Evolutionary conservation across 2,113 vertebrate species (phyloP).

Genomic region (Pelodiscus sinensis): DNA sequence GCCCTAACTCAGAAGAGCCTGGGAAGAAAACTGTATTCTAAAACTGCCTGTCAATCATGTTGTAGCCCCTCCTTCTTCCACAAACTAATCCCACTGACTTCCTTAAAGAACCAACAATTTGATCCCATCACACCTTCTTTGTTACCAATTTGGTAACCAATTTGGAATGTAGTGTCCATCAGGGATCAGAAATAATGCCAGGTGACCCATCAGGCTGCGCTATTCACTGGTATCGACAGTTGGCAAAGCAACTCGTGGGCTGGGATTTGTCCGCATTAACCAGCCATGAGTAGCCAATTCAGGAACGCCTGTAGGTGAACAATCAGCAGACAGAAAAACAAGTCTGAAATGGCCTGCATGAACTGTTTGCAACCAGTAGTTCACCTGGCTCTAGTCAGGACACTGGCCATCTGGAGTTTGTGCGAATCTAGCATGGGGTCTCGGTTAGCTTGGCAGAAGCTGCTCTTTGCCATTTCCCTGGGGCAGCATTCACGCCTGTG

Average conservation of each 20-base stretch:
- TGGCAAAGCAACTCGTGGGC: background rate
- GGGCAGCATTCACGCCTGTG: background rate
- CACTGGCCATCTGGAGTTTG: background rate
- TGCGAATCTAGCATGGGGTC: background rate
- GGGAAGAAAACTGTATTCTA: background rate
- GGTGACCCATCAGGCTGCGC: no score
- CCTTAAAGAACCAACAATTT: background rate
- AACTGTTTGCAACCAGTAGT: background rate
- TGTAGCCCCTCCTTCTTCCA: background rate
- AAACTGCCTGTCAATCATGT: background rate
- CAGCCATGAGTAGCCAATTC: background rate
- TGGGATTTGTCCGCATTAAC: background rate
- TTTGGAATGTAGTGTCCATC: background rate
- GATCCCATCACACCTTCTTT: background rate
- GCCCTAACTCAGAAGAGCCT: background rate
- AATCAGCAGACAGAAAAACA: rapidly evolving
- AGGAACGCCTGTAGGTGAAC: background rate
- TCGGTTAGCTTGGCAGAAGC: background rate
- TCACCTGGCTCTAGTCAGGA: background rate
- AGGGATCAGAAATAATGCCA: background rate
- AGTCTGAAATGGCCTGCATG: background rate
- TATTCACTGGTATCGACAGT: background rate
- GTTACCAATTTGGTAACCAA: background rate
- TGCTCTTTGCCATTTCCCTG: background rate
- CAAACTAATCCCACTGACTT: background rate